Conservation (phyloP, 1,140 invertebrate genomes). For the Oedothorax gibbosus region DNA sequence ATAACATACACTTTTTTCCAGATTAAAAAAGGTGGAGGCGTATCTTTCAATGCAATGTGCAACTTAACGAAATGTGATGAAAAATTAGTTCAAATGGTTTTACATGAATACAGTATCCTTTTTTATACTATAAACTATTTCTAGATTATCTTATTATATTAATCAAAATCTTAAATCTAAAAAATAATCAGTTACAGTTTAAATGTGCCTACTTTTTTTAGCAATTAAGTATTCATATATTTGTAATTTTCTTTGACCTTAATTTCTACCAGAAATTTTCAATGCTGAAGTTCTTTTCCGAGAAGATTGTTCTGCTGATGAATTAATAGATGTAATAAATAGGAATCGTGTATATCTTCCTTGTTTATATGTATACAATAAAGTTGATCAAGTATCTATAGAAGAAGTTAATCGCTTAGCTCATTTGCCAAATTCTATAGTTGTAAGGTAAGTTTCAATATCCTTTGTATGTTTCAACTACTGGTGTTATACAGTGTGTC, state of each 20-base stretch:
- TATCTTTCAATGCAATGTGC: slow-evolving; percentile 98
- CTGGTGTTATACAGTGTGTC: neutral
- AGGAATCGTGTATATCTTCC: slow-evolving; percentile 97
- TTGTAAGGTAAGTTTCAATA: slow-evolving; percentile 81
- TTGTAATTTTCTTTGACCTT: slow-evolving; percentile 27
- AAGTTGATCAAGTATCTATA: slow-evolving; percentile 97
- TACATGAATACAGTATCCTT: slow-evolving; percentile 91
- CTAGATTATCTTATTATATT: neutral
- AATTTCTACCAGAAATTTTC: slow-evolving; percentile 62
- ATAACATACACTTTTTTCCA: slow-evolving; percentile 67
- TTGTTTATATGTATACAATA: slow-evolving; percentile 99
- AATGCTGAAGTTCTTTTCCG: slow-evolving; percentile 81
- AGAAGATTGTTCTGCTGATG: slow-evolving; percentile 95
- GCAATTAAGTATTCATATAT: neutral
- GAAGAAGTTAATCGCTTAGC: slow-evolving; percentile 98
- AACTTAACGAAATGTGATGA: slow-evolving; percentile 94
- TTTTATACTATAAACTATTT: neutral
- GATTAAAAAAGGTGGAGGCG: slow-evolving; percentile 96
- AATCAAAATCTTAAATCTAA: neutral
- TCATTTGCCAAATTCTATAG: slow-evolving; percentile 87
- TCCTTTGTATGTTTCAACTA: neutral
- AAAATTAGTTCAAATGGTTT: slow-evolving; percentile 97
- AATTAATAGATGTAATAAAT: slow-evolving; percentile 98
- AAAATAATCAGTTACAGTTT: slow-evolving; percentile 74
- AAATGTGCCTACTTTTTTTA: slow-evolving; percentile 1